Evolutionary conservation across 2,797 vertebrate species (phyloP).

Genomic region (Platalea minor): DNA sequence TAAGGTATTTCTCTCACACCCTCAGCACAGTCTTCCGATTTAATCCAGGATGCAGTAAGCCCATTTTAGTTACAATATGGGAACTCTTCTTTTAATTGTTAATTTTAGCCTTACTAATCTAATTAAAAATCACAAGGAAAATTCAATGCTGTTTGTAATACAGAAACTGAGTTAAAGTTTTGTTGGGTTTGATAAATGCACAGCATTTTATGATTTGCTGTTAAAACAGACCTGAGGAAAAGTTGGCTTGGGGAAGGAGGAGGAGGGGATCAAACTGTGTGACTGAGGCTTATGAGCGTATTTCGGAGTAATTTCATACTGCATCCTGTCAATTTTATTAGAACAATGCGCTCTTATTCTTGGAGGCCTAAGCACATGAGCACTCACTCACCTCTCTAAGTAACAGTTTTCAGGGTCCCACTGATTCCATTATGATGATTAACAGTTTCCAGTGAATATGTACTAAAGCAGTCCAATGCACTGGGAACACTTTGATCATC

Average conservation of each 20-base stretch:
- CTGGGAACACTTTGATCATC: neutral
- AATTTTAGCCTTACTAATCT: constrained; percentile 19
- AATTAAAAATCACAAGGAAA: neutral
- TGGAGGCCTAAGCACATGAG: neutral
- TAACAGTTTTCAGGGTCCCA: neutral
- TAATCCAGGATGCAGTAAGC: neutral
- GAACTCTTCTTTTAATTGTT: neutral
- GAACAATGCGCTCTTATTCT: neutral
- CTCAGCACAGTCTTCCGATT: neutral
- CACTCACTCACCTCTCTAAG: neutral
- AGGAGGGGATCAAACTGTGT: neutral
- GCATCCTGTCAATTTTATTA: neutral
- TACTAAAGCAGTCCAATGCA: neutral
- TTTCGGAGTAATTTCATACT: neutral
- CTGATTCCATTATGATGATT: neutral
- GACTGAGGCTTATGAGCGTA: neutral
- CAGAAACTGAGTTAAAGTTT: neutral
- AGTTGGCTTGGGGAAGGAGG: neutral
- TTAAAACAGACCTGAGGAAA: neutral
- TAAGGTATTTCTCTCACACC: neutral
- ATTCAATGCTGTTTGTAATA: neutral
- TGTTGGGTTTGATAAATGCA: neutral
- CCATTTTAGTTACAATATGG: neutral
- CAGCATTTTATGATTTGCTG: neutral
- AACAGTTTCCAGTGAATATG: neutral